phyloP scores from a whole-genome alignment of 2,888 invertebrate genomes.

The Catocala fraxini region DNA sequence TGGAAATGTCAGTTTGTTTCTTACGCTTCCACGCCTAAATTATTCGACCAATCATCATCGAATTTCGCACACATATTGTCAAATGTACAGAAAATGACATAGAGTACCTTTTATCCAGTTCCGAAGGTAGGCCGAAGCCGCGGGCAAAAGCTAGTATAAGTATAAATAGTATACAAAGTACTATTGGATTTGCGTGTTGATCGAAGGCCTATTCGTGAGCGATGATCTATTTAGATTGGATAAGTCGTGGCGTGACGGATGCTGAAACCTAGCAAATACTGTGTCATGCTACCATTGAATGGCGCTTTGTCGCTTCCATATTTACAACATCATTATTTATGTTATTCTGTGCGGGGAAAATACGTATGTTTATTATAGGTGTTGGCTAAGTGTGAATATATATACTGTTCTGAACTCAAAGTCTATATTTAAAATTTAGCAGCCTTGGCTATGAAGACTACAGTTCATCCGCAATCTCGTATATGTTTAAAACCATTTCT shows the following conservation, averaged over 20 bases:
- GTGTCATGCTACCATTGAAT: slow-evolving; percentile 55
- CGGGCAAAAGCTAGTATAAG: not conserved
- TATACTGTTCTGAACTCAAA: too few species aligned
- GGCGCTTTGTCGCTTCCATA: slow-evolving; percentile 35
- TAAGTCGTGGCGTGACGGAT: slow-evolving; percentile 81
- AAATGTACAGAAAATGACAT: not conserved
- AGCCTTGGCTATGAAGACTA: too few species aligned
- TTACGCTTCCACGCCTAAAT: too few species aligned
- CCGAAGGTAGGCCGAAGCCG: not conserved
- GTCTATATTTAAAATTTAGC: too few species aligned
- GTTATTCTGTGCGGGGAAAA: slow-evolving; percentile 17
- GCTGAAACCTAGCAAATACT: slow-evolving; percentile 85
- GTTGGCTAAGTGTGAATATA: too few species aligned
- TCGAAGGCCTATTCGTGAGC: slow-evolving; percentile 74
- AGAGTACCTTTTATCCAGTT: not conserved
- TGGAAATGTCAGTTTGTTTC: too few species aligned
- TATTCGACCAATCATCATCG: too few species aligned
- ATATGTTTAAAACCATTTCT: too few species aligned
- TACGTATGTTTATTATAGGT: not conserved
- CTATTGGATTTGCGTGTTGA: slow-evolving; percentile 78
- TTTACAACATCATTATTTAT: slow-evolving; percentile 42
- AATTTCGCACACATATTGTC: too few species aligned
- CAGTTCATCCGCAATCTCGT: too few species aligned
- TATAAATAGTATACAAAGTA: slow-evolving; percentile 17
- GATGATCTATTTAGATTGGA: slow-evolving; percentile 83